These are phyloP conservation scores for Porites evermanni DNA, from an alignment of 92 coral and sea anemone species.

Conservation along the genomic window DNA sequence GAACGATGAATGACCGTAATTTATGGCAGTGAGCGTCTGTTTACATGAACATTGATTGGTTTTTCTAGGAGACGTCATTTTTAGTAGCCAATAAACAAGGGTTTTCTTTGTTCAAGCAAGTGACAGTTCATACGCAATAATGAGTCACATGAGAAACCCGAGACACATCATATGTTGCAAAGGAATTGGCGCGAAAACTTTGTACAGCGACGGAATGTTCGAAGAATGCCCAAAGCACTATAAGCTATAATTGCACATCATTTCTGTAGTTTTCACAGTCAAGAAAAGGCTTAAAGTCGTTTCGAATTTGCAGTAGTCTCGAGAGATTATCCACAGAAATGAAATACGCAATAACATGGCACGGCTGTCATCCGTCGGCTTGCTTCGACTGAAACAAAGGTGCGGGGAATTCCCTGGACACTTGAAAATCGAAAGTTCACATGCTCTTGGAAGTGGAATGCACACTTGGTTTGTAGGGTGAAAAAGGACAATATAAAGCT, in stretches of 20 bases:
- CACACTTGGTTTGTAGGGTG: neutral
- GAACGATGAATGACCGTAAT: neutral
- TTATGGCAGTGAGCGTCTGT: neutral
- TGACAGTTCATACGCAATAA: too few species aligned
- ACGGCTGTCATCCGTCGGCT: neutral
- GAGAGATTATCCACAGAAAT: constrained; percentile 3
- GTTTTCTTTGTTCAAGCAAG: neutral
- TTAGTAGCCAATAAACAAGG: neutral
- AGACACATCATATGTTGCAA: too few species aligned
- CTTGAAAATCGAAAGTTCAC: too few species aligned
- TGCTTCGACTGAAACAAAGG: neutral
- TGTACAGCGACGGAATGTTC: too few species aligned
- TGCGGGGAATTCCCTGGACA: constrained; percentile 17
- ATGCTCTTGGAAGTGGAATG: too few species aligned
- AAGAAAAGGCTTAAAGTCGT: neutral
- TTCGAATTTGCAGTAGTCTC: constrained; percentile 21
- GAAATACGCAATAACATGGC: constrained; percentile 24
- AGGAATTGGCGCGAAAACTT: too few species aligned
- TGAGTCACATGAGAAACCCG: too few species aligned
- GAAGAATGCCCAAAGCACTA: neutral
- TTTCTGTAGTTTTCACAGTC: neutral
- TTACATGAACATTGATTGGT: constrained; percentile 13
- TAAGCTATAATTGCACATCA: neutral
- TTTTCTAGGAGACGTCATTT: neutral
- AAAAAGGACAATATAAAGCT: neutral